Evolutionary conservation across 2,113 vertebrate genomes (phyloP).

Genomic region (Varanus salvator): DNA sequence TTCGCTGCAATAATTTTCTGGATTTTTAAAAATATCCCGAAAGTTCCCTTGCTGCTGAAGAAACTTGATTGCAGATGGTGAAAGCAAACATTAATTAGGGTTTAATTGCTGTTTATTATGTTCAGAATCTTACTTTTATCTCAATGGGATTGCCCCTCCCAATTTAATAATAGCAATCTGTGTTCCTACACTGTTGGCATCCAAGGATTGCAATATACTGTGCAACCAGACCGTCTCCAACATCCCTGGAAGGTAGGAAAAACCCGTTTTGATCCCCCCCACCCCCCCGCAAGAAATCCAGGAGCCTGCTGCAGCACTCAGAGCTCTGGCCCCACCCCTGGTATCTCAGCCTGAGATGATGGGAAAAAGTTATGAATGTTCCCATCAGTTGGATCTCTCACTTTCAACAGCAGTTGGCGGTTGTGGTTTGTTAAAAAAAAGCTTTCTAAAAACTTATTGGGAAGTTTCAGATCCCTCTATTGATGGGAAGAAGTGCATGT

Average conservation of each 20-base stretch:
- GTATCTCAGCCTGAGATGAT: conserved; percentile 10
- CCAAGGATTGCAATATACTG: not conserved
- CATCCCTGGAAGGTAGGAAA: conserved; percentile 30
- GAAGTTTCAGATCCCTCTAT: not conserved
- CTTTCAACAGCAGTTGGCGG: not conserved
- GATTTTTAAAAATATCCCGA: not conserved
- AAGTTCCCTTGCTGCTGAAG: not conserved
- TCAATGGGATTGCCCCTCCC: conserved; percentile 41
- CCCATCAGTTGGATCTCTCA: not conserved
- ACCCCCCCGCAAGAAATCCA: not conserved
- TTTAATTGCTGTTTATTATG: conserved; percentile 38
- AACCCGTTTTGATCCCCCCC: conserved; percentile 23
- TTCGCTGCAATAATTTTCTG: not conserved
- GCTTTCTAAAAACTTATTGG: not conserved
- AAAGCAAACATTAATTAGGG: conserved; percentile 43
- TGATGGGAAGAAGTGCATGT: not conserved
- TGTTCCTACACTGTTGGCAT: conserved; percentile 23
- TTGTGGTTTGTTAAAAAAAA: not conserved
- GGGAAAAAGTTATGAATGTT: conserved; percentile 12
- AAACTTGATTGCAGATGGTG: conserved; percentile 21
- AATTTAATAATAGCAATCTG: conserved; percentile 51
- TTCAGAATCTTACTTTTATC: conserved; percentile 36
- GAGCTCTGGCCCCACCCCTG: not conserved
- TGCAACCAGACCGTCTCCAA: conserved; percentile 13
- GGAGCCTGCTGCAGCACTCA: not conserved